Conservation (phyloP, 2,113 vertebrate genomes). For the Planiliza haematocheilus region DNA sequence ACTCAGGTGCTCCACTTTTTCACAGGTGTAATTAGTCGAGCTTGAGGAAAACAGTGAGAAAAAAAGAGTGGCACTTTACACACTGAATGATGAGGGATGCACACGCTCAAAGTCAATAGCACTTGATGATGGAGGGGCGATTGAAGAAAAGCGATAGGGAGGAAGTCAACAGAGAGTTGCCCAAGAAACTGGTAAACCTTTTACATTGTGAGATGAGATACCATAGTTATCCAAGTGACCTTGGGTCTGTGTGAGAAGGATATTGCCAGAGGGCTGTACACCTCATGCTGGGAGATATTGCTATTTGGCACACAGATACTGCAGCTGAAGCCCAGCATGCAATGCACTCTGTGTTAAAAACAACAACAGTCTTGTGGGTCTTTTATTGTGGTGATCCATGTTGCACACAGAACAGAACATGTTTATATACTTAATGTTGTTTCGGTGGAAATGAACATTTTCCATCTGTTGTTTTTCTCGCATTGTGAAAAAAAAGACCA, state of each 20-base stretch:
- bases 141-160: constrained; percentile 22
- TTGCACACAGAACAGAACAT: background rate
- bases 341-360: constrained; percentile 26
- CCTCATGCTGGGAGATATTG: constrained; percentile 69
- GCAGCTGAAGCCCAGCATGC: constrained; percentile 65
- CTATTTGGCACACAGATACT: constrained; percentile 64
- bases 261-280: constrained; percentile 68
- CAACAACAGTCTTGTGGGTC: constrained; percentile 19
- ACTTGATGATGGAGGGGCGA: constrained; percentile 26
- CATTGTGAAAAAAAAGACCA: background rate
- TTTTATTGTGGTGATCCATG: constrained; percentile 10
- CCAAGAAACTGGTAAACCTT: constrained; percentile 54
- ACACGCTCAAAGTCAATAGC: constrained; percentile 7
- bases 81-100: constrained; percentile 20
- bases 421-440: background rate
- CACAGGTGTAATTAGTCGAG: constrained; percentile 44
- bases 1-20: constrained; percentile 9
- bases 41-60: constrained; percentile 21
- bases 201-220: constrained; percentile 68
- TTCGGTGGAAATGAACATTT: constrained; percentile 2
- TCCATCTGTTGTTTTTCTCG: constrained; percentile 20
- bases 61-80: background rate
- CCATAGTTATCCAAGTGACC: constrained; percentile 70
- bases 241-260: constrained; percentile 71
- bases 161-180: constrained; percentile 24